Evolutionary conservation across 2,888 invertebrate genomes (phyloP).

Genomic region (Nemotelus pantherinus): DNA sequence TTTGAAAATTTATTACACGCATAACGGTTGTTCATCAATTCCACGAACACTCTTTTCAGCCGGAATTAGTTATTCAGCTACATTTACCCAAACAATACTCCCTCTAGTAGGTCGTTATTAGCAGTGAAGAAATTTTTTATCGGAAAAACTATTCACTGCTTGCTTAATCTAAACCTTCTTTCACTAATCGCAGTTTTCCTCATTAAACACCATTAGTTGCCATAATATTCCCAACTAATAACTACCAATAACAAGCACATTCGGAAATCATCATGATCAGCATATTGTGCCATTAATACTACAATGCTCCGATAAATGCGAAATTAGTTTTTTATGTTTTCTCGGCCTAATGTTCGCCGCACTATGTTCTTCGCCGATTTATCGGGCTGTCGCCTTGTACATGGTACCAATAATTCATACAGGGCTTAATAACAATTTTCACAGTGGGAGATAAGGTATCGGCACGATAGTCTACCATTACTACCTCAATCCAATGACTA

Average conservation of each 20-base stretch:
- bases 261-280: not conserved
- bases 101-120: too few relatives aligned
- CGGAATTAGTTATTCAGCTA: too few relatives aligned
- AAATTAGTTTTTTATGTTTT: constrained; percentile 17
- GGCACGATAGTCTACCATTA: not conserved
- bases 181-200: too few relatives aligned
- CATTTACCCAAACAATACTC: too few relatives aligned
- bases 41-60: too few relatives aligned
- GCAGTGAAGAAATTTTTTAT: too few relatives aligned
- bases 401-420: constrained; percentile 9
- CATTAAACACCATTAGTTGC: too few relatives aligned
- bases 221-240: not conserved
- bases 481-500: constrained; percentile 5
- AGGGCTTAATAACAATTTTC: not conserved
- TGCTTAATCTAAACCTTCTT: too few relatives aligned
- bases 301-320: not conserved
- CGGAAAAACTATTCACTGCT: too few relatives aligned
- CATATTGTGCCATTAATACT: not conserved
- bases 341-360: not conserved
- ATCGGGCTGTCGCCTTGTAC: not conserved
- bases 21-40: too few relatives aligned
- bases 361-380: not conserved
- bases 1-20: too few relatives aligned
- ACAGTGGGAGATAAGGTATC: not conserved
- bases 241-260: not conserved